Evolutionary conservation across 2,113 vertebrate species (phyloP), one percentile per base, ranked within the genome.

Genomic region (Paracanthobrama guichenoti): DNA sequence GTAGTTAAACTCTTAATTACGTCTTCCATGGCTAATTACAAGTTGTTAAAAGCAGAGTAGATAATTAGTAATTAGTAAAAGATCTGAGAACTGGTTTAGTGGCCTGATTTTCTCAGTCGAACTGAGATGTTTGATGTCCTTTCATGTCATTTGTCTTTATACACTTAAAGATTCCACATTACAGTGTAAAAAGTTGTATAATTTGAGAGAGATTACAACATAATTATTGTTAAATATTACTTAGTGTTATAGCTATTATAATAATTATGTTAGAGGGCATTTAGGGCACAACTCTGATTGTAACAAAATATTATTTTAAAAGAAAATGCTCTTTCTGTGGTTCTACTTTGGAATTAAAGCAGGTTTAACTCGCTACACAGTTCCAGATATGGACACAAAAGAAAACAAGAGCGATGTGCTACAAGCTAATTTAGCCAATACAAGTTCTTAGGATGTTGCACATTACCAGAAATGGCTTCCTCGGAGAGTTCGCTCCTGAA

Each of bases 381-480:
- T 22, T 60, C 59, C 22, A 79, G 79, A 87, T 66, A 12, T 48
- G 22, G 46, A 48, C 60, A 87, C 86, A 88, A 77, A 84, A 85
- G 50, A 87, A 72, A 46, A 46, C 12, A 13, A 42, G 12, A 72
- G 42, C 24, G 71, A 90, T 84, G 75, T 39, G 1, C 42, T 53
- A 71, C 84, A 84, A 84, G 82, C 84, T 91, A 88, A 91, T 92
- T 89, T 90, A 86, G 69, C 81, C 88, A 91, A 88, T 88, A 85
- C 46, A 87, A 79, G 85, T 87, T 88, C 64, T 88, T 50, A 59
- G 71, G 72, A 84, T 42, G 39, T 84, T 44, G 39, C 85, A 78
- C 66, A 79, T 66, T 89, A 80, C 83, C 57, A 85, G 87, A 91
- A 93, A 93, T 90, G 90, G 84, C 86, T 91, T 91, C 89, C 89